These are phyloP conservation scores for Pollenia angustigena DNA, from an alignment of 2,888 invertebrate species.

Conservation along the genomic window DNA sequence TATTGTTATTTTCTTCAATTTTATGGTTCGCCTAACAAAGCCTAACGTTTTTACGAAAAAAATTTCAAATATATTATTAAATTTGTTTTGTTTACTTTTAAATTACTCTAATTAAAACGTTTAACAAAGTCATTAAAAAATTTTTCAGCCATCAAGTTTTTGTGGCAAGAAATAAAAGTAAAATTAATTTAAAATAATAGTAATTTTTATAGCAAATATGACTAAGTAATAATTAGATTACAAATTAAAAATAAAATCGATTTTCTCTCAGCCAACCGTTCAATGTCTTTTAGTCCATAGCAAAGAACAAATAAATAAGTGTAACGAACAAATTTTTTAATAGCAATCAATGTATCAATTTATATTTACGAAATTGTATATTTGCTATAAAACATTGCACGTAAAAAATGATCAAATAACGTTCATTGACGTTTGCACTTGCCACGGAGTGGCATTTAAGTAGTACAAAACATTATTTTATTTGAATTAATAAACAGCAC, in stretches of 20 bases:
- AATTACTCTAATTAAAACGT: slow-evolving; percentile 46
- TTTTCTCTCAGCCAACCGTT: slow-evolving; percentile 9
- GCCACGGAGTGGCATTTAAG: slow-evolving; percentile 43
- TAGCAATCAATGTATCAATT: not conserved
- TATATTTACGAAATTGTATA: not conserved
- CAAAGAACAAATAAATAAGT: slow-evolving; percentile 15
- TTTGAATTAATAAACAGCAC: not conserved
- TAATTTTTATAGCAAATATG: slow-evolving; percentile 22
- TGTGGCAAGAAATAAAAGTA: not conserved
- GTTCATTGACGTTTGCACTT: slow-evolving; percentile 70
- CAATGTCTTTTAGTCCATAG: slow-evolving; percentile 40
- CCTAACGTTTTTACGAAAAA: not conserved
- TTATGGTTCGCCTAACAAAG: slow-evolving; percentile 24
- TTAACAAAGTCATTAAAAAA: slow-evolving; percentile 46
- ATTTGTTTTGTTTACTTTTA: slow-evolving; percentile 43
- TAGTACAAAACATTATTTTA: not conserved
- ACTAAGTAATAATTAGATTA: slow-evolving; percentile 22
- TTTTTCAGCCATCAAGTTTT: not conserved
- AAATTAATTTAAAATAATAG: slow-evolving; percentile 26
- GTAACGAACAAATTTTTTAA: not conserved
- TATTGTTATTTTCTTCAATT: slow-evolving; percentile 40
- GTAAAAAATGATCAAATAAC: slow-evolving; percentile 31
- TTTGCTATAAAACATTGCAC: slow-evolving; percentile 55
- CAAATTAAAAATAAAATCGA: not conserved
- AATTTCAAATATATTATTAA: slow-evolving; percentile 6